phyloP scores from a whole-genome alignment of 1,140 invertebrate genomes.

The Achatina immaculata region DNA sequence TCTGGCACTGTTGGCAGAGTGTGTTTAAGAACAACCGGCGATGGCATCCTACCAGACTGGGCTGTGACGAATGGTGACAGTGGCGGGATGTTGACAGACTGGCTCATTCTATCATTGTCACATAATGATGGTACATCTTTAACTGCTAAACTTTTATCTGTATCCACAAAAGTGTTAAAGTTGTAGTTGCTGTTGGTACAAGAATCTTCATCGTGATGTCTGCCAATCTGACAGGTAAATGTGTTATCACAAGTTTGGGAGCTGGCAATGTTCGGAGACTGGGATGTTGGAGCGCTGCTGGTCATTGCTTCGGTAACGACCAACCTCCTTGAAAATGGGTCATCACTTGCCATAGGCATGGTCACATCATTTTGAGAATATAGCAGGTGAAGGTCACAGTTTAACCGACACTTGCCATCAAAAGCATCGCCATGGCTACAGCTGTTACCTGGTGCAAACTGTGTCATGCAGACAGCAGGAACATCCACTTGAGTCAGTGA shows the following conservation, averaged over 20 bases:
- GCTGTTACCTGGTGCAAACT: not conserved
- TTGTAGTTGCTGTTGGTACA: constrained; percentile 1
- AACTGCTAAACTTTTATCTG: not conserved
- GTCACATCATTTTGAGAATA: not conserved
- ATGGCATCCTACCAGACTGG: not conserved
- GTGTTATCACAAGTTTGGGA: not conserved
- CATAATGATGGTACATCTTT: constrained; percentile 7
- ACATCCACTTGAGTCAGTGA: not conserved
- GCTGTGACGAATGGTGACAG: not conserved
- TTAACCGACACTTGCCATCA: not conserved
- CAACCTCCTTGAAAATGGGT: not conserved
- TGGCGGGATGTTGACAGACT: constrained; percentile 23
- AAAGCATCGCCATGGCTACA: not conserved
- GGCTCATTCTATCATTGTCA: not conserved
- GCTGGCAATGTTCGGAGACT: not conserved
- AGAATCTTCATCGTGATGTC: not conserved
- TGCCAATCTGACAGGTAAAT: not conserved
- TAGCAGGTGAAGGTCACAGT: not conserved
- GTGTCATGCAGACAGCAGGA: not conserved
- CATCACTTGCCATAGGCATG: not conserved
- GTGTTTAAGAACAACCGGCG: no score
- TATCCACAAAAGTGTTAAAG: not conserved
- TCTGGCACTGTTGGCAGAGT: not conserved
- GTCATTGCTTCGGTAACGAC: not conserved
- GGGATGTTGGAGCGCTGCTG: not conserved